Conservation (phyloP, 92 coral and sea anemone species). For the Desmophyllum pertusum region DNA sequence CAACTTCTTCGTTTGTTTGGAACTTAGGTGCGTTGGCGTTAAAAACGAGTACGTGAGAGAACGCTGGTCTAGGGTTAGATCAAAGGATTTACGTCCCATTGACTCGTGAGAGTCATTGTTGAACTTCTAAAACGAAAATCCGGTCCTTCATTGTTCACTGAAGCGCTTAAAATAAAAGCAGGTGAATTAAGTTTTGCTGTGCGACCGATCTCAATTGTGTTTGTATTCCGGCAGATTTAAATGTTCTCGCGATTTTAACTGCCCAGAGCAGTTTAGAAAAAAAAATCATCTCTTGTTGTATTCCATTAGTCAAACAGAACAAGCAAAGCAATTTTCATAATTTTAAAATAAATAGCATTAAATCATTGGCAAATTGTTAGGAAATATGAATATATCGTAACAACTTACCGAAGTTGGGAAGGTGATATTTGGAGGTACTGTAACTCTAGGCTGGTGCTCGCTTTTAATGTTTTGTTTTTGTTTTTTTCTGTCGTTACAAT, state of each 20-base stretch:
- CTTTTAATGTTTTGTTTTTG: background rate
- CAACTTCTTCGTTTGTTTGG: background rate
- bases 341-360: background rate
- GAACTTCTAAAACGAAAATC: background rate
- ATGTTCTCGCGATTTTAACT: background rate
- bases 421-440: background rate
- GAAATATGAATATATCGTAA: background rate
- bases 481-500: background rate
- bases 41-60: conserved; percentile 27
- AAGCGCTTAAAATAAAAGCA: background rate
- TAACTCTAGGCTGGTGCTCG: background rate
- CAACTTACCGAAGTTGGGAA: background rate
- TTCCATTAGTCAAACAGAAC: background rate
- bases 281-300: too few species aligned
- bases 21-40: background rate
- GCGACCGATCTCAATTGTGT: background rate
- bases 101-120: conserved; percentile 4
- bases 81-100: conserved; percentile 18
- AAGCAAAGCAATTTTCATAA: background rate
- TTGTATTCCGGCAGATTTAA: too few species aligned
- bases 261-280: background rate
- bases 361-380: background rate
- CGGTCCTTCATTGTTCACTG: background rate
- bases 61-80: conserved; percentile 5
- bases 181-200: background rate